Base-by-base conservation (phyloP, 2,888 invertebrate genomes). In the Sesia apiformis region DNA sequence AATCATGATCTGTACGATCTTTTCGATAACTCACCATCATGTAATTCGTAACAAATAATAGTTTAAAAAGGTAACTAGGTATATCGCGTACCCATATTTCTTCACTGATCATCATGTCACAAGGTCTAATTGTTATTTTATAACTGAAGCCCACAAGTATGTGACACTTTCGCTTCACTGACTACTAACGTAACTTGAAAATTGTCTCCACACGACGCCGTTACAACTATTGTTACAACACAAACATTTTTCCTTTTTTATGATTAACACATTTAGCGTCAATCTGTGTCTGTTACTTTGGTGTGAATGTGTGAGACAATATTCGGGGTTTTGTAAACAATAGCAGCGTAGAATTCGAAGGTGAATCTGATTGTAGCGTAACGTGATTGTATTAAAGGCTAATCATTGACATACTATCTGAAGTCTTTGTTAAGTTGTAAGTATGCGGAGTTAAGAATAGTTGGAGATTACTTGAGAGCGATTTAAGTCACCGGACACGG, bases 161-260 rank as follows among this genome's bases (percentile, higher is more conserved):
- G 59, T 65, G 56, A 59, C 68, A 76, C 78, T 80, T 78, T 80
- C 75, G 68, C 68, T 63, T 58, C 58, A 60, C 39, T 57, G 57
- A 54, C 62, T 62, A 66, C 62, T 76, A 70, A 76, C 67, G 70
- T 61, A 72, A 73, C 60, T 4, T n/a, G 7, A 46, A 59, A 43
- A 58, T 55, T 55, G 66, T 65, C 58, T 67, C 63, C 63, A 63
- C 57, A 56, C 58, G 38, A 49, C 39, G 57, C 53, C 58, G 60
- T 68, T 65, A 62, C 62, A 58, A 63, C 58, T 63, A 60, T 60
- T 56, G 51, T 57, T 58, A 62, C 54, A 59, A 56, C 8, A 5
- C n/a, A 46, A 46, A 46, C 46, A 46, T 8, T n/a, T 46, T 46
- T 46, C 41, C 60, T 58, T 61, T 54, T 58, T 62, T 60, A 53